Base-by-base conservation (phyloP, 2,888 invertebrate species). In the Choristoneura rosaceana region DNA sequence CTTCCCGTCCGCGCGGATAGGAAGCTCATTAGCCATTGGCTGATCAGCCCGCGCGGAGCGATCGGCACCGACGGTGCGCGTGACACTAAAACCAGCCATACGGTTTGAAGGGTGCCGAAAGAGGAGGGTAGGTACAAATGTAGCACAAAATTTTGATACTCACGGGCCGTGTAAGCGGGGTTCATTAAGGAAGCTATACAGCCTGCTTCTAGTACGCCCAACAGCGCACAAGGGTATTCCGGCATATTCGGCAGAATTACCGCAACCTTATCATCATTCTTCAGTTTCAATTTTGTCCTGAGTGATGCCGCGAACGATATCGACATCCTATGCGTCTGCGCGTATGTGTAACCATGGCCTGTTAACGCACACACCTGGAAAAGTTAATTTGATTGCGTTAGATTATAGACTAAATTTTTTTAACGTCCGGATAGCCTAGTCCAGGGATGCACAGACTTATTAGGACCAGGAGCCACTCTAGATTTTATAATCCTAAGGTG, bases 201-300 rank as follows among this genome's bases (percentile, higher is more conserved):
- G 0, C 96, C 97, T 52, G 97, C 97, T 80, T 96, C 96, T 55
- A 96, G 80, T 3, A 95, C 89, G 0, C 97, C 97, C 70, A 97
- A 82, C 14, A 95, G 83, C 0, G 95, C 94, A 58, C 96, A 95
- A 0, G 96, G 95, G 81, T 95, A 96, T 87, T 98, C 97, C 0
- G 97, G 97, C 15, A 96, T 80, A 84, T 98, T 98, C 1, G 97
- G 97, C 76, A 97, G 82, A n/a, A 96, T 94, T 10, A 97, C 78
- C 0, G 96, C 97, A 4, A 97, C 89, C 9, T 96, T 95, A 77
- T 97, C 96, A 8, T 96, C 95, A 17, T 94, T 92, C 64, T 91
- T 88, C n/a, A 97, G 82, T 71, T 96, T 96, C 58, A 97, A 91
- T 78, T 96, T 95, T 10, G 92, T 92, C 71, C 96, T 94, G 65